phyloP scores from a whole-genome alignment of 2,888 invertebrate species.

The Andrena praecox region DNA sequence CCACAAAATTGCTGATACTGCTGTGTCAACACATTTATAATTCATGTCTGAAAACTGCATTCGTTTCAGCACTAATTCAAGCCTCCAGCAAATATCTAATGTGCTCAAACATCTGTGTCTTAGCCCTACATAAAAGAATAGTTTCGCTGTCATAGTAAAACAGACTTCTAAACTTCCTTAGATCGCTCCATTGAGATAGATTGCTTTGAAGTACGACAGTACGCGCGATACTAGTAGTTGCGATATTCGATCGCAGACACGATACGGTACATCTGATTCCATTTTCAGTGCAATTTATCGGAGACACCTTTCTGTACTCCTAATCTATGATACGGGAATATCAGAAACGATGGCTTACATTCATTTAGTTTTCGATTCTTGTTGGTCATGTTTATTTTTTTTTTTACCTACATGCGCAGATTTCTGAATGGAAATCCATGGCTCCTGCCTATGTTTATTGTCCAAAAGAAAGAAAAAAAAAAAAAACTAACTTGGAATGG shows the following conservation, averaged over 20 bases:
- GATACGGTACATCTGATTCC: constrained; percentile 40
- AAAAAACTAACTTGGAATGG: constrained; percentile 81
- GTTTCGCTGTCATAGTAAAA: constrained; percentile 53
- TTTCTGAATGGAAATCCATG: constrained; percentile 52
- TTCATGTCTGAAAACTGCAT: constrained; percentile 79
- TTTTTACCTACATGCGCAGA: constrained; percentile 47
- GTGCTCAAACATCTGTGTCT: constrained; percentile 42
- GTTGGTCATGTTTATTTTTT: constrained; percentile 14
- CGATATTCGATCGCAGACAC: constrained; percentile 32
- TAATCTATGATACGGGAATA: constrained; percentile 11
- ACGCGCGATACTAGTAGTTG: constrained; percentile 57
- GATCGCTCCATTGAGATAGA: constrained; percentile 29
- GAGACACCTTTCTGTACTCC: constrained; percentile 22
- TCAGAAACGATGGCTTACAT: constrained; percentile 30
- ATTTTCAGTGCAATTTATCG: constrained; percentile 42
- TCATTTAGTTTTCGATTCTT: constrained; percentile 22
- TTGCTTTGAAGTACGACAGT: constrained; percentile 78
- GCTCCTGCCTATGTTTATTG: constrained; percentile 60
- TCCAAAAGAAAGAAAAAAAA: constrained; percentile 25
- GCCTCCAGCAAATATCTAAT: constrained; percentile 63
- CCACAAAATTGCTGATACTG: constrained; percentile 82
- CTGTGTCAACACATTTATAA: constrained; percentile 80
- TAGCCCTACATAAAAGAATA: constrained; percentile 50
- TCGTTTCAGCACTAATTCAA: constrained; percentile 76
- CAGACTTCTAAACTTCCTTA: constrained; percentile 44